Base-by-base conservation (phyloP, 2,888 invertebrate species). In the Ptychoptera albimana region DNA sequence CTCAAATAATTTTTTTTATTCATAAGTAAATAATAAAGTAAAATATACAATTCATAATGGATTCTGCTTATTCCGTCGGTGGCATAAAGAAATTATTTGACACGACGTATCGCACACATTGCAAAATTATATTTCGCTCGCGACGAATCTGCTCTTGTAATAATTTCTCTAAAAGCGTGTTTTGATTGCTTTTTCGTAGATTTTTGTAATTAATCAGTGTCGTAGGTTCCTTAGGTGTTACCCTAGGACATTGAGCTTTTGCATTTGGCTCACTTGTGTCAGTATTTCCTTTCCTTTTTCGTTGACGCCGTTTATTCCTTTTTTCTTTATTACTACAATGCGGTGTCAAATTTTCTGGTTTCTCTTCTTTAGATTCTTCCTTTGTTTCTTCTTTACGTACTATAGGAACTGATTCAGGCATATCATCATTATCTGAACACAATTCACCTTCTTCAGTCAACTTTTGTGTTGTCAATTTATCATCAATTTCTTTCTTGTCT, bases 51-150 rank as follows among this genome's bases (percentile, higher is more conserved):
- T 23, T 23, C 23, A 5, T 23, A 23, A 23, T 5, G 10, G 34
- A 23, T 23, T 15, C 10, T 39, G 9, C 13, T 32, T 37, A 39
- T 44, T 42, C n/a, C 15, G 7, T 15, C 11, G 8, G 34, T 35
- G 8, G 16, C 42, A 42, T 34, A 42, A 42, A 23, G 61, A 79
- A 89, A 53, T 86, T 77, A 53, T 82, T 80, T 50, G 77, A 72
- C 30, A 82, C 77, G 42, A 89, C 77, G 67, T 78, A 76, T 51
- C 83, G 77, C 32, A 92, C 75, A 67, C 91, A 92, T 60, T 93
- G 92, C 30, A 89, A 70, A 42, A 93, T 71, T 39, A 84, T 69
- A 64, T 92, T 93, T 43, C 92, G 71, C 64, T 93, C 93, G 53
- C 84, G 82, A 49, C 78, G 70, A 52, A 93, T 86, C 60, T 91